Conservation (phyloP, 2,888 invertebrate species). For the Lamellibrachia satsuma region DNA sequence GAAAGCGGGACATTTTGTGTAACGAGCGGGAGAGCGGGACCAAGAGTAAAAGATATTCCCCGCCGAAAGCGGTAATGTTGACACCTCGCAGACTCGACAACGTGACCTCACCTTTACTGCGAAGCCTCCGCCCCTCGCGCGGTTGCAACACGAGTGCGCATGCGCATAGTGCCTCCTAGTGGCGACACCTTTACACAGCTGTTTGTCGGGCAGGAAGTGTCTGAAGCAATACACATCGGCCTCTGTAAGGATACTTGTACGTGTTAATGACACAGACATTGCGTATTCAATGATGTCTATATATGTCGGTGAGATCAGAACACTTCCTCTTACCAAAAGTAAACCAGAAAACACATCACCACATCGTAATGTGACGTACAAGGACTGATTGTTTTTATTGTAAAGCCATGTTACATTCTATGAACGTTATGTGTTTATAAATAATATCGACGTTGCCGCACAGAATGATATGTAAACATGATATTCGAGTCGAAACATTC, state of each 20-base stretch:
- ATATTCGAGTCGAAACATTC: not conserved
- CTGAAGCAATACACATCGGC: slow-evolving; percentile 17
- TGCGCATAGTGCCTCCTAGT: slow-evolving; percentile 13
- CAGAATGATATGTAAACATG: not conserved
- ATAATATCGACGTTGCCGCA: not conserved
- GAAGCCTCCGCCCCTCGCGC: not conserved
- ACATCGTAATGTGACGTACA: not conserved
- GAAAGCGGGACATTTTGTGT: too few relatives aligned
- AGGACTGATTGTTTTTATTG: not conserved
- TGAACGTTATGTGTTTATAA: not conserved
- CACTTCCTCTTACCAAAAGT: not conserved
- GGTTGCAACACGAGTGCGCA: not conserved
- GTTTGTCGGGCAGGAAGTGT: slow-evolving; percentile 7
- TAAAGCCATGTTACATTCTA: not conserved
- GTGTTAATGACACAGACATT: not conserved
- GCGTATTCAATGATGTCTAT: not conserved
- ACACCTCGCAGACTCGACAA: not conserved
- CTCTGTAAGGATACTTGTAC: not conserved
- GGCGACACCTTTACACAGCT: slow-evolving; percentile 6
- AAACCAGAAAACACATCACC: not conserved
- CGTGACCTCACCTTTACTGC: not conserved
- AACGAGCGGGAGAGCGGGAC: too few relatives aligned
- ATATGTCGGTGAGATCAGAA: not conserved
- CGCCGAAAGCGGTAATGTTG: too few relatives aligned
- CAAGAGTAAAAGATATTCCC: too few relatives aligned